Conservation (phyloP, 2,888 invertebrate species). For the Erebia aethiops region DNA sequence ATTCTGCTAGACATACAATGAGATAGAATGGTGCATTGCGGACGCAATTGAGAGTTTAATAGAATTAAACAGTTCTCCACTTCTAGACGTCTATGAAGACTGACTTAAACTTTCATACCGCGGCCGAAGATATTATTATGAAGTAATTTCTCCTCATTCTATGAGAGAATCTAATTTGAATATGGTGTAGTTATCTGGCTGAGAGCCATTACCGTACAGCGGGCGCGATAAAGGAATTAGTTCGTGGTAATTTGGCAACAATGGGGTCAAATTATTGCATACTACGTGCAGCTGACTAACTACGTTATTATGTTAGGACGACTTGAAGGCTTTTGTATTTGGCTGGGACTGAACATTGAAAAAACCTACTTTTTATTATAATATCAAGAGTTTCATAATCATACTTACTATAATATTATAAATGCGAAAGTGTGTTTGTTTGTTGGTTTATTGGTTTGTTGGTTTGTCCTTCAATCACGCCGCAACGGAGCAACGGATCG, state of each 20-base stretch:
- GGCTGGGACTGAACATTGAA: neutral
- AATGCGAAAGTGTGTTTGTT: too few species aligned
- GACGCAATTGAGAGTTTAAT: slow-evolving; percentile 61
- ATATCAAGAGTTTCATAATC: too few species aligned
- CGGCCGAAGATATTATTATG: slow-evolving; percentile 32
- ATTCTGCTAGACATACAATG: slow-evolving; percentile 12
- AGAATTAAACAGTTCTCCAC: slow-evolving; percentile 54
- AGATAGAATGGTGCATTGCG: slow-evolving; percentile 32
- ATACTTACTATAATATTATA: too few species aligned
- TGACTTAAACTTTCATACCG: slow-evolving; percentile 55
- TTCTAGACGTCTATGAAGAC: slow-evolving; percentile 54
- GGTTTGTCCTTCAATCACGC: too few species aligned
- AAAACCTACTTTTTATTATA: too few species aligned
- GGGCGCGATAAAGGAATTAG: slow-evolving; percentile 35
- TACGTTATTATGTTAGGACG: neutral
- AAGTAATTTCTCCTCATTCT: slow-evolving; percentile 20
- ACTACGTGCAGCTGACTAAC: slow-evolving; percentile 13
- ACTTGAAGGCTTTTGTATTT: neutral
- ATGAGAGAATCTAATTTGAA: slow-evolving; percentile 36
- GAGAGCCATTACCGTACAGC: slow-evolving; percentile 37
- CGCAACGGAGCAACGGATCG: too few species aligned
- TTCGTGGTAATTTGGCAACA: slow-evolving; percentile 41
- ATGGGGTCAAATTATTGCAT: slow-evolving; percentile 22
- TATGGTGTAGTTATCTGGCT: slow-evolving; percentile 34
- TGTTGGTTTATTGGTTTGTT: too few species aligned